Base-by-base conservation (phyloP, 2,888 invertebrate species). In the Bellardia bayeri region DNA sequence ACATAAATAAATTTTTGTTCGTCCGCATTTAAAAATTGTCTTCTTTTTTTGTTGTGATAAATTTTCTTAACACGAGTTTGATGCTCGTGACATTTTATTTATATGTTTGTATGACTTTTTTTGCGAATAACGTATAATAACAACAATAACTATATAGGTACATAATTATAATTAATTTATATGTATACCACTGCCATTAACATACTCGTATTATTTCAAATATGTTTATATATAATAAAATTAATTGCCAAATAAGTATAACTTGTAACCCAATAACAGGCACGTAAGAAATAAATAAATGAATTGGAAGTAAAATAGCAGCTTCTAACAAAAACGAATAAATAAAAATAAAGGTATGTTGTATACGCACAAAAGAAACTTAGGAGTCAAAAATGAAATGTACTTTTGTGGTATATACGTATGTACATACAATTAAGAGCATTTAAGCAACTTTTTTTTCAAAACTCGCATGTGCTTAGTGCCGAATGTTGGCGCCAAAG, bases 11-110 rank as follows among this genome's bases (percentile, higher is more conserved):
- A 51, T 51, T n/a, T 51, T 51, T 5, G n/a, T 56, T 56, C 23
- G 56, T 56, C 23, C 23, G 56, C 23, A 56, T 56, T 23, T 9
- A 6, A 23, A 56, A 16, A 23, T 56, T 23, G 23, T 9, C 0
- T 63, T 40, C 40, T 9, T 40, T 14, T 63, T 69, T 68, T 61
- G 30, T 16, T 66, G 58, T 61, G 61, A 83, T 63, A 76, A 69
- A 33, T 64, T 2, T 40, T 40, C 51, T 40, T 40, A 64, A 40
- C 63, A 40, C 63, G 63, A 40, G 63, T 16, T 40, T 14, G 8
- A 64, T 16, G 11, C 63, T 64, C 63, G 63, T 64, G 63, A 64
- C 40, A 30, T 64, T 40, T 63, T 37, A 33, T 33, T 61, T 23
- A 63, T 61, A 33, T 63, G 7, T 23, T 16, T 63, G 37, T 63